These are phyloP conservation scores for Corythornis cristatus DNA, from an alignment of 2,113 vertebrate species.

Conservation along the genomic window DNA sequence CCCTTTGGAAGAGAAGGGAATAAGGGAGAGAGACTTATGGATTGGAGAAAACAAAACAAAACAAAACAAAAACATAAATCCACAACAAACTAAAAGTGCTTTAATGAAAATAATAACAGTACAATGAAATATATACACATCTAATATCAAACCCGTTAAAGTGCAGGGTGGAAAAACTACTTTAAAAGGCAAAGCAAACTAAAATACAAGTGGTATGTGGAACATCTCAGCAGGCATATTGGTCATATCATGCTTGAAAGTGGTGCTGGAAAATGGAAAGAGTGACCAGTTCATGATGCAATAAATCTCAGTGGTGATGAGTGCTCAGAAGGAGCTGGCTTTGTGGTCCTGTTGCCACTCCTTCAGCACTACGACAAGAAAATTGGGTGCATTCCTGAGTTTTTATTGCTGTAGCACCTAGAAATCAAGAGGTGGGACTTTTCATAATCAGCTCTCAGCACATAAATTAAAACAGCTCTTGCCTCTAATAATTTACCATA, in stretches of 20 bases:
- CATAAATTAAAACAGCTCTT: not conserved
- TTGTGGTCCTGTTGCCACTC: not conserved
- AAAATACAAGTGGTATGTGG: not conserved
- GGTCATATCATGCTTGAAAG: not conserved
- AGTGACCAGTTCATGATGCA: not conserved
- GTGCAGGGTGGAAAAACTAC: not conserved
- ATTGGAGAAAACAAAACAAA: not conserved
- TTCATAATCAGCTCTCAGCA: not conserved
- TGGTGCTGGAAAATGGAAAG: not conserved
- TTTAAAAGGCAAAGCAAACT: not conserved
- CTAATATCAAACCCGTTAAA: not conserved
- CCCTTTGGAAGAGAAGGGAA: not conserved
- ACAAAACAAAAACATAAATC: too few relatives aligned
- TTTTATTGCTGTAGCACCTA: not conserved
- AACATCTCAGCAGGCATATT: not conserved
- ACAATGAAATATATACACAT: not conserved
- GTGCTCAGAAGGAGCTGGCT: not conserved
- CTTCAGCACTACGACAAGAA: not conserved
- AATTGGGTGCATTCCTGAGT: not conserved
- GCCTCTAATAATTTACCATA: not conserved
- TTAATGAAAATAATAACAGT: not conserved
- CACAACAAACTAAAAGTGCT: not conserved
- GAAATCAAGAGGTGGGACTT: not conserved
- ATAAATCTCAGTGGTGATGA: not conserved
- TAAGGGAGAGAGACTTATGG: not conserved